A percentile compares a stretch with the other conserved stretches of the same genome.
Evolutionary conservation across 2,888 invertebrate genomes (phyloP).

Genomic region (Hypena proboscidalis): DNA sequence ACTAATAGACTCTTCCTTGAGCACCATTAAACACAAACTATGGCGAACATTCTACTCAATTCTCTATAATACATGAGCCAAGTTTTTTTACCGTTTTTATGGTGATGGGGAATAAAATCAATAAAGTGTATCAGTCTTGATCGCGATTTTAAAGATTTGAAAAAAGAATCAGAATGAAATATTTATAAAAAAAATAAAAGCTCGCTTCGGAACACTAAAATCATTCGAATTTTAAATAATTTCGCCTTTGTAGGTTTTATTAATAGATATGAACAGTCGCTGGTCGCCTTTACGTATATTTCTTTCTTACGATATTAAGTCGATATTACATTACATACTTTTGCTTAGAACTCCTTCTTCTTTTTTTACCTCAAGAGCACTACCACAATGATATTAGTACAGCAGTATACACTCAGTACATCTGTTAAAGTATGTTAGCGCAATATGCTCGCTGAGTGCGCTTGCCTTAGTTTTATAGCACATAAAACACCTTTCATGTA

Average conservation of each 20-base stretch:
- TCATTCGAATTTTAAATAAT: no score
- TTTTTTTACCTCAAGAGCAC: slow-evolving; percentile 1
- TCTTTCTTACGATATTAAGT: no score
- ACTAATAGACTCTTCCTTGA: slow-evolving; percentile 68
- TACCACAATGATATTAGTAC: slow-evolving; percentile 10
- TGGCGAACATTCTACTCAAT: slow-evolving; percentile 40
- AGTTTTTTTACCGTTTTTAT: slow-evolving; percentile 24
- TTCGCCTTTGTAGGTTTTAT: no score
- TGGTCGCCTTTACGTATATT: no score
- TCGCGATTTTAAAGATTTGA: no score
- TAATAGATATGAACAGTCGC: no score
- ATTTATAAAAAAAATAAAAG: no score
- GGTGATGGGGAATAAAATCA: neutral
- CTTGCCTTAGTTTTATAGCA: slow-evolving; percentile 40
- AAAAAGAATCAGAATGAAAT: no score
- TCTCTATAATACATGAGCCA: slow-evolving; percentile 24
- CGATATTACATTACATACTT: no score
- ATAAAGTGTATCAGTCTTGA: neutral
- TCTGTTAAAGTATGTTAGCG: slow-evolving; percentile 34
- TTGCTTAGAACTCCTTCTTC: no score
- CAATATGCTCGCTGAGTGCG: slow-evolving; percentile 54
- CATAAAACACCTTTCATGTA: slow-evolving; percentile 46
- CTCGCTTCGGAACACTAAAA: no score
- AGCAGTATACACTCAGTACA: slow-evolving; percentile 21
- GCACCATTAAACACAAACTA: slow-evolving; percentile 63